Conservation (phyloP, 2,888 invertebrate species). For the Volucella inanis region DNA sequence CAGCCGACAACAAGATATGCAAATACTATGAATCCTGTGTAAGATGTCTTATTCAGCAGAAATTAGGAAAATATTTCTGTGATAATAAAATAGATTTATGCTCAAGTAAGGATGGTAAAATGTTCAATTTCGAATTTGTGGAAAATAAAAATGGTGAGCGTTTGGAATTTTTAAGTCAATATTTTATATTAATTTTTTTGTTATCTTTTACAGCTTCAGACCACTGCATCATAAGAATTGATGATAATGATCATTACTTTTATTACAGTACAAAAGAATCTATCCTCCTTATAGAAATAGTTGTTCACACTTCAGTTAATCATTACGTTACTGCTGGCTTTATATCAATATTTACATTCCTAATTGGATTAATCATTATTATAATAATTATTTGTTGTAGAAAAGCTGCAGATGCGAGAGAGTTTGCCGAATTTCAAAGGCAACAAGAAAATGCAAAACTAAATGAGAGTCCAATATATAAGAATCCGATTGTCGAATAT, state of each 20-base stretch:
- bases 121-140: slow-evolving; percentile 79
- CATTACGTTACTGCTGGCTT: slow-evolving; percentile 77
- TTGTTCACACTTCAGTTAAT: slow-evolving; percentile 78
- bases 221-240: slow-evolving; percentile 30
- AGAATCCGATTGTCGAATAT: slow-evolving; percentile 85
- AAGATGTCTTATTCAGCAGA: slow-evolving; percentile 79
- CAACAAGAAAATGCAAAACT: slow-evolving; percentile 83
- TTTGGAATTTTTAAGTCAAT: too few species aligned
- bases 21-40: slow-evolving; percentile 81
- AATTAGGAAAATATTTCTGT: slow-evolving; percentile 76
- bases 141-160: too few species aligned
- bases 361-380: slow-evolving; percentile 84
- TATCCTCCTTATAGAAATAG: slow-evolving; percentile 78
- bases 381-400: slow-evolving; percentile 83
- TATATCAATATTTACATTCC: slow-evolving; percentile 83
- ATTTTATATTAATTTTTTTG: too few species aligned
- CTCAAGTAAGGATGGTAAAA: slow-evolving; percentile 76
- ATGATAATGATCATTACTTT: slow-evolving; percentile 79
- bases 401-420: slow-evolving; percentile 84
- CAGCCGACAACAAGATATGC: slow-evolving; percentile 80
- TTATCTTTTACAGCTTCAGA: too few species aligned
- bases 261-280: slow-evolving; percentile 78
- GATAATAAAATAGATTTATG: slow-evolving; percentile 79
- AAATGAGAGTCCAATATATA: slow-evolving; percentile 86
- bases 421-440: slow-evolving; percentile 84